Conservation (phyloP, 2,113 vertebrate genomes). For the Engystomops pustulosus region DNA sequence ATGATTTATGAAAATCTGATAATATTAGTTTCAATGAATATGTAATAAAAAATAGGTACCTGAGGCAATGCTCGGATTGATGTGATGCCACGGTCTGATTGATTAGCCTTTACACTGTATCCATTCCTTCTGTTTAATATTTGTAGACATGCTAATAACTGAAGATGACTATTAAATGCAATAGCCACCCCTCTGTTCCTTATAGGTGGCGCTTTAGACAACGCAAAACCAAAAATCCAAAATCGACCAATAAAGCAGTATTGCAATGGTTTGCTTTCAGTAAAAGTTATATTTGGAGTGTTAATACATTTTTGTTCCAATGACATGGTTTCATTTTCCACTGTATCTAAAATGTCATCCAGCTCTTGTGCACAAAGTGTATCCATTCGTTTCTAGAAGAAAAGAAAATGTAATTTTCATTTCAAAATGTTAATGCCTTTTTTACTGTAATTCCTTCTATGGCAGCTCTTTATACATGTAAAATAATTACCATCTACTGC, state of each 20-base stretch:
- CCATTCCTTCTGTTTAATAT: conserved; percentile 67
- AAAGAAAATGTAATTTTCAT: not conserved
- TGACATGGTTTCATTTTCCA: conserved; percentile 61
- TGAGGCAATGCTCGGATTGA: conserved; percentile 90
- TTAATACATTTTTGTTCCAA: not conserved
- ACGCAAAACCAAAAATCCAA: conserved; percentile 88
- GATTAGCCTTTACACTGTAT: conserved; percentile 72
- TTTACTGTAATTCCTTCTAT: not conserved
- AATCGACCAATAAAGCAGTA: conserved; percentile 67
- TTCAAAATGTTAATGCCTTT: not conserved
- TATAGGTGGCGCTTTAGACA: conserved; percentile 75
- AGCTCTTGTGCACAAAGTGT: conserved; percentile 82
- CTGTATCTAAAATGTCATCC: conserved; percentile 71
- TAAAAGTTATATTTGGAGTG: conserved; percentile 64
- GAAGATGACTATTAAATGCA: conserved; percentile 77
- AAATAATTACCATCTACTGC: too few relatives aligned
- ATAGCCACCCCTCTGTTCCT: conserved; percentile 65
- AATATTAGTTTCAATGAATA: too few relatives aligned
- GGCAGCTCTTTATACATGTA: too few relatives aligned
- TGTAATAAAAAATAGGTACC: conserved; percentile 77
- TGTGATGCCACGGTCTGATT: conserved; percentile 75
- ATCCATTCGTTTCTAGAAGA: conserved; percentile 68
- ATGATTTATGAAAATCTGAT: too few relatives aligned
- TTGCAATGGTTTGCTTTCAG: conserved; percentile 62
- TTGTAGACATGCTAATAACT: conserved; percentile 77